Conservation (phyloP, 2,888 invertebrate species). For the Tenthredo distinguenda region DNA sequence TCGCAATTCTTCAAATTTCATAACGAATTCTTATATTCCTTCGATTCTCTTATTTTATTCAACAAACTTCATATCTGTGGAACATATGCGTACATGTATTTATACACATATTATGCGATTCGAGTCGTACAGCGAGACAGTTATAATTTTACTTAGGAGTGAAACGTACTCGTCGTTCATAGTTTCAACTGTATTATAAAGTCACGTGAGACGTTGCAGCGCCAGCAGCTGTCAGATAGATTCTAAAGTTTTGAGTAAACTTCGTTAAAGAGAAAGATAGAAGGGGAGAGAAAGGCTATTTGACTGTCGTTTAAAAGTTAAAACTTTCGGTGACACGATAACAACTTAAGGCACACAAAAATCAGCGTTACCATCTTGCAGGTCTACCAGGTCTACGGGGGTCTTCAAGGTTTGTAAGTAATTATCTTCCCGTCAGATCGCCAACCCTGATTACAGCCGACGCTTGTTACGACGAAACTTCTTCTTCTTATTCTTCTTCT, state of each 20-base stretch:
- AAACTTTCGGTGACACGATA: slow-evolving; percentile 42
- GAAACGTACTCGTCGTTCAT: neutral
- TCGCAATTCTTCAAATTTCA: neutral
- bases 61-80: too few species aligned
- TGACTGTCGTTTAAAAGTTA: slow-evolving; percentile 49
- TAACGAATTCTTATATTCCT: too few species aligned
- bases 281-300: slow-evolving; percentile 8
- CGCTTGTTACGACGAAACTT: slow-evolving; percentile 39
- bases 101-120: too few species aligned
- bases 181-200: slow-evolving; percentile 34
- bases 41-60: too few species aligned
- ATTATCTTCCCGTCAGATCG: slow-evolving; percentile 49
- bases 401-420: slow-evolving; percentile 40
- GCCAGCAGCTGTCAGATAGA: slow-evolving; percentile 34
- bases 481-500: neutral
- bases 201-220: slow-evolving; percentile 38
- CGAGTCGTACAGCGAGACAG: neutral
- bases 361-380: slow-evolving; percentile 26
- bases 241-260: slow-evolving; percentile 30
- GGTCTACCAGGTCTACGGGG: neutral
- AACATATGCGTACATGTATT: too few species aligned
- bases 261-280: neutral
- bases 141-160: neutral
- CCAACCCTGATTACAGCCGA: slow-evolving; percentile 23
- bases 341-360: slow-evolving; percentile 43